Base-by-base conservation (phyloP, 2,113 vertebrate genomes). In the Rhizomys pruinosus region DNA sequence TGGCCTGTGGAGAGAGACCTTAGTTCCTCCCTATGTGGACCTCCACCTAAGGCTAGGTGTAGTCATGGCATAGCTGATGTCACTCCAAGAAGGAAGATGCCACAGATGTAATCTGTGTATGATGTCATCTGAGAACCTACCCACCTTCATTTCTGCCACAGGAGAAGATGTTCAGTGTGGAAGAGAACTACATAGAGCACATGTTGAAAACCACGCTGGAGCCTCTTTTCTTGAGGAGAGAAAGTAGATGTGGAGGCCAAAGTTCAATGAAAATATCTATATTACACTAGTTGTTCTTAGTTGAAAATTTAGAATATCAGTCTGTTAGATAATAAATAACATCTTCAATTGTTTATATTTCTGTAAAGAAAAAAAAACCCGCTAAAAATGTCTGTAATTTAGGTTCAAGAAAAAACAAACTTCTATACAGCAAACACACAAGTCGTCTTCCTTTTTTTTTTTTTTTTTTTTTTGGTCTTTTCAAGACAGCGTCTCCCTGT, bases 351-450 rank as follows among this genome's bases (percentile, higher is more conserved):
- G 27, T 61, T 90, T 74, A 66, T 2, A 47, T 32, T 89, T 94
- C 90, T 32, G 25, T 68, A 91, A 89, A 89, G 20, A 22, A 92
- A 90, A 79, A 44, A 20, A 79, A 61, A 66, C 16, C 42, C 94
- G 55, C 69, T 78, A 85, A 81, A n/a, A 94, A 94, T 77, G 57
- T 89, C 32, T 92, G n/a, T 29, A 94, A 44, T n/a, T 89, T 87
- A 66, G 22, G 3, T 79, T 93, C 79, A 96, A 81, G 72, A 64
- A 89, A 87, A 64, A 92, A 1, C 0, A 87, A 27, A 29, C 57
- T 74, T 84, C 74, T 17, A 91, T n/a, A n/a, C n/a, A 93, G 25
- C 61, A 93, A 93, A 37, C 22, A 91, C 42, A 32, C 69, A 92
- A 80, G 91, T 71, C n/a, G n/a, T n/a, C n/a, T n/a, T n/a, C n/a